Percentiles rank a stretch among this genome's conserved stretches.
phyloP scores from a whole-genome alignment of 2,113 vertebrate genomes.

The Speoplatyrhinus poulsoni region DNA sequence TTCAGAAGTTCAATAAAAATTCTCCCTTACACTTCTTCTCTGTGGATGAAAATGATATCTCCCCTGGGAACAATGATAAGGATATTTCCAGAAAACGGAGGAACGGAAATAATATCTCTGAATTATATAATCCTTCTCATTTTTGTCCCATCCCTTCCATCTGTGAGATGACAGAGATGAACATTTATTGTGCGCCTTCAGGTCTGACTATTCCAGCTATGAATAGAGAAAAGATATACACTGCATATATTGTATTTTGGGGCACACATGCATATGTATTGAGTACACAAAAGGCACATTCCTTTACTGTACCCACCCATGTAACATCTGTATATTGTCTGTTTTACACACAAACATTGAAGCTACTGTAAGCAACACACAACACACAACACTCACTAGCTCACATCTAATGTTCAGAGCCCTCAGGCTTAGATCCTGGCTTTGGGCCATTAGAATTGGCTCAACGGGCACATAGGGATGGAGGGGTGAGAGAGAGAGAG shows the following conservation, averaged over 20 bases:
- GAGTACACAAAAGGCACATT: background rate
- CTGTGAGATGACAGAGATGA: conserved; percentile 44
- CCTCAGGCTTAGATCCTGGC: conserved; percentile 54
- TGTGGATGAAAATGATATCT: conserved; percentile 31
- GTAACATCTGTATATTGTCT: background rate
- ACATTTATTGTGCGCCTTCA: conserved; percentile 44
- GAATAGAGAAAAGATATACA: conserved; percentile 28
- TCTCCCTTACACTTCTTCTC: background rate
- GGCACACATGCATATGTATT: too few species aligned
- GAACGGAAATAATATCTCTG: conserved; percentile 32
- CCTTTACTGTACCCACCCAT: too few species aligned
- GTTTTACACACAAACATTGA: background rate
- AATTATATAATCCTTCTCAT: conserved; percentile 43
- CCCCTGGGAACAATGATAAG: conserved; percentile 17
- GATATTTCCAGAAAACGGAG: conserved; percentile 29
- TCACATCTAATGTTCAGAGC: conserved; percentile 58
- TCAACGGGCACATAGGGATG: conserved; percentile 38
- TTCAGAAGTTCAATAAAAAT: background rate
- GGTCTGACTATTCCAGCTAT: conserved; percentile 33
- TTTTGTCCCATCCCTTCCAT: conserved; percentile 37
- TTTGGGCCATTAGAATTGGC: conserved; percentile 53
- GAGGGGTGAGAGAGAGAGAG: conserved; percentile 4
- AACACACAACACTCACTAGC: background rate
- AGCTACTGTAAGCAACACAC: background rate
- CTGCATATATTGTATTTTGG: too few species aligned